These are phyloP conservation scores for Cyanistes caeruleus DNA, from an alignment of 2,113 vertebrate genomes.

Conservation along the genomic window DNA sequence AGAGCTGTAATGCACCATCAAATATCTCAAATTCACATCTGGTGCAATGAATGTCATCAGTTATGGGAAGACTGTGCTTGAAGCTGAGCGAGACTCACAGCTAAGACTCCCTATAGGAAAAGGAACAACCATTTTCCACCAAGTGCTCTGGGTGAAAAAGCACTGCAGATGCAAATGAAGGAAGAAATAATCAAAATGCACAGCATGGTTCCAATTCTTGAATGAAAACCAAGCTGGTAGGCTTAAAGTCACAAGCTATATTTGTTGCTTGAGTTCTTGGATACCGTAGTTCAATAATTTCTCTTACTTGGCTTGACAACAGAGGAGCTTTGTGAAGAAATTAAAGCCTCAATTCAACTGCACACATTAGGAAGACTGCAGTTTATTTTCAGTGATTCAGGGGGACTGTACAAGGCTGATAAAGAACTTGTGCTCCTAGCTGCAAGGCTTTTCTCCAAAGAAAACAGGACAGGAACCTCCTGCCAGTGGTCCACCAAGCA, in stretches of 20 bases:
- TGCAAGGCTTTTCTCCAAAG: not conserved
- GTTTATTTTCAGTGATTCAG: not conserved
- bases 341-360: slow-evolving; percentile 1
- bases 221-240: not conserved
- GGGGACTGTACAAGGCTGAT: not conserved
- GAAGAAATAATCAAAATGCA: not conserved
- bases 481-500: not conserved
- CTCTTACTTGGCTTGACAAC: slow-evolving; percentile 19
- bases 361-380: not conserved
- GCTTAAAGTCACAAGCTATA: slow-evolving; percentile 13
- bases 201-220: not conserved
- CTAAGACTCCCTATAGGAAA: not conserved
- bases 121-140: not conserved
- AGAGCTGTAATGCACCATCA: not conserved
- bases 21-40: not conserved
- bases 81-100: not conserved
- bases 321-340: slow-evolving; percentile 34
- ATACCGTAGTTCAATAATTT: not conserved
- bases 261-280: slow-evolving; percentile 3
- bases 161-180: not conserved
- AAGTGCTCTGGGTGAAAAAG: not conserved
- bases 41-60: not conserved
- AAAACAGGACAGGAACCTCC: not conserved
- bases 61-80: not conserved
- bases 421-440: not conserved